phyloP scores from a whole-genome alignment of 2,888 invertebrate genomes.

The Nomada flava region DNA sequence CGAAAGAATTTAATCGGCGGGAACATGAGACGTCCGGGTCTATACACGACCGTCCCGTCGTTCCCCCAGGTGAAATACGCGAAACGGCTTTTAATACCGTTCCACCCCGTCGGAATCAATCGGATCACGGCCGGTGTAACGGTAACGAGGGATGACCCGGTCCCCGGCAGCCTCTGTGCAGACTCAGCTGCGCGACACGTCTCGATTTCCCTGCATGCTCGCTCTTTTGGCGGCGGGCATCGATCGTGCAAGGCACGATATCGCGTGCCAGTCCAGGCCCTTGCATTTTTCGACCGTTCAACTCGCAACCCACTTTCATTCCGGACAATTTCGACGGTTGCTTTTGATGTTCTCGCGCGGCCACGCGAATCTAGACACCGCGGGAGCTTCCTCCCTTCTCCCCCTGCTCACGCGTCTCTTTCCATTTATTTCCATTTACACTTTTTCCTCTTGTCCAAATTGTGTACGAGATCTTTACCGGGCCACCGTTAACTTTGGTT shows the following conservation, averaged over 20 bases:
- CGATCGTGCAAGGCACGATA: slow-evolving; percentile 62
- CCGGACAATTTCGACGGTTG: slow-evolving; percentile 66
- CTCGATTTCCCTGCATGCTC: slow-evolving; percentile 67
- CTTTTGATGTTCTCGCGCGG: slow-evolving; percentile 66
- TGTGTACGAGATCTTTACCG: too few species aligned
- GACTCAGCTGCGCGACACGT: slow-evolving; percentile 58
- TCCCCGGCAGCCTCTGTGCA: slow-evolving; percentile 36
- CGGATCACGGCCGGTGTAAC: slow-evolving; percentile 35
- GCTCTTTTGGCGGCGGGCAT: slow-evolving; percentile 54
- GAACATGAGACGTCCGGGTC: slow-evolving; percentile 11
- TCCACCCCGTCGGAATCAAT: slow-evolving; percentile 36
- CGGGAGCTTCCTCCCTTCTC: not conserved
- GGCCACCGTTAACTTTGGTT: too few species aligned
- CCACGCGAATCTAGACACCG: slow-evolving; percentile 30
- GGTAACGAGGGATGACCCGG: slow-evolving; percentile 57
- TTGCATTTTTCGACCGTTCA: slow-evolving; percentile 35
- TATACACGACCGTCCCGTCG: not conserved
- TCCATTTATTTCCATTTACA: not conserved
- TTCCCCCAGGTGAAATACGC: slow-evolving; percentile 15
- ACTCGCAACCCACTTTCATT: slow-evolving; percentile 62
- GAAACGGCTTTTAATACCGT: slow-evolving; percentile 53
- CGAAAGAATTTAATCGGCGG: slow-evolving; percentile 24
- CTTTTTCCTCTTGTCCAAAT: not conserved
- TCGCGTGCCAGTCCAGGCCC: slow-evolving; percentile 55
- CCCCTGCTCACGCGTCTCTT: not conserved